Conservation (phyloP, 2,113 vertebrate species). For the Bubo blakistoni region DNA sequence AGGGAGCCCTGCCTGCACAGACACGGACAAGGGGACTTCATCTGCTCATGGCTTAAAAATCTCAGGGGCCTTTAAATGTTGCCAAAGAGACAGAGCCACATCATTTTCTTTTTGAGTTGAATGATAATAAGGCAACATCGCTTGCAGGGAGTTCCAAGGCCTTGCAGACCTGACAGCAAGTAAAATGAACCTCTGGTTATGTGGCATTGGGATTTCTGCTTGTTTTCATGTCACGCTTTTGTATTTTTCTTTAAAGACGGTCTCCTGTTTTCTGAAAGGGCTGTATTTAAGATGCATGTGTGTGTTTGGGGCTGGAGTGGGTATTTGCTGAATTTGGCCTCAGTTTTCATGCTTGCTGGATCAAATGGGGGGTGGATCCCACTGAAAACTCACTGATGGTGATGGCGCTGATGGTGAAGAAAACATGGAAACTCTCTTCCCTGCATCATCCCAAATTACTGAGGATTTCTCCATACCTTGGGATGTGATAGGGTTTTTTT, state of each 20-base stretch:
- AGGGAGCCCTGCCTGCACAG: not conserved
- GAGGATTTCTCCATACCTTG: not conserved
- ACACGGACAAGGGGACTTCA: rapidly evolving
- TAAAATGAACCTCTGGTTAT: not conserved
- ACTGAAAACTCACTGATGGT: not conserved
- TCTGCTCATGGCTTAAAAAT: not conserved
- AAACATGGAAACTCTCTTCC: not conserved
- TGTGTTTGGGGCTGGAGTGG: not conserved
- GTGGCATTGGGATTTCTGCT: not conserved
- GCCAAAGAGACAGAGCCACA: not conserved
- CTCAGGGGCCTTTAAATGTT: not conserved
- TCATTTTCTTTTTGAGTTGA: not conserved
- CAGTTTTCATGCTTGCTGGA: not conserved
- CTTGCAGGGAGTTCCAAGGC: not conserved
- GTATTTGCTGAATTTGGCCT: not conserved
- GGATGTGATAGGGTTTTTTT: not conserved
- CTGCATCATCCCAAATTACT: not conserved
- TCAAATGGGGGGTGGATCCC: not conserved
- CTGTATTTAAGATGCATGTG: not conserved
- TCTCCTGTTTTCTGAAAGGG: not conserved
- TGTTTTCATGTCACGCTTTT: not conserved
- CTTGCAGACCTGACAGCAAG: not conserved
- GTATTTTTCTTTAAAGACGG: not conserved
- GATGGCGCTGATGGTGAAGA: not conserved
- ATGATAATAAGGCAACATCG: rapidly evolving